Conservation (phyloP, 2,888 invertebrate species). For the Lasioglossum pauxillum region DNA sequence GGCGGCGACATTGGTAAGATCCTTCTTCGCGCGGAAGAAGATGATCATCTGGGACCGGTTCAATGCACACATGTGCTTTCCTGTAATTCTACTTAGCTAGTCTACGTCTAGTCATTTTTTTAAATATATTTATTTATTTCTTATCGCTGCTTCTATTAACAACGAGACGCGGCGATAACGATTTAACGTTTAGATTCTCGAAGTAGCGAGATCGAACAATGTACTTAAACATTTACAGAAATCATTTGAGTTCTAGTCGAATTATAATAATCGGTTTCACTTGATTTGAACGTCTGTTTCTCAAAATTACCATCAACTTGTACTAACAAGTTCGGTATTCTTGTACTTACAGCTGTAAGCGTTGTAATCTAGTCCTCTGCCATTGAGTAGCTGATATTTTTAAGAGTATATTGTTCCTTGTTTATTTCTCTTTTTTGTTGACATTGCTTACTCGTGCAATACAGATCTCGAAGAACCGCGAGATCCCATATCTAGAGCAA, state of each 20-base stretch:
- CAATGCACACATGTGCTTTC: constrained; percentile 8
- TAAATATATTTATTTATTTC: constrained; percentile 40
- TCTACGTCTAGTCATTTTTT: constrained; percentile 56
- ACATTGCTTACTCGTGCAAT: constrained; percentile 36
- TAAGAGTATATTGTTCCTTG: constrained; percentile 20
- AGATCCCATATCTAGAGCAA: not conserved
- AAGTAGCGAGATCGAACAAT: not conserved
- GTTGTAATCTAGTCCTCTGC: constrained; percentile 6
- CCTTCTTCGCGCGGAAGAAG: constrained; percentile 12
- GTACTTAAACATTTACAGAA: constrained; percentile 7
- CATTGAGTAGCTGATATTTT: not conserved
- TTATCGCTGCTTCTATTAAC: not conserved
- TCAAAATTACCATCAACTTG: not conserved
- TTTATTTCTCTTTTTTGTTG: constrained; percentile 34
- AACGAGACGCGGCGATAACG: not conserved
- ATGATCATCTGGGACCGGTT: constrained; percentile 38
- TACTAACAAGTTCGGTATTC: not conserved
- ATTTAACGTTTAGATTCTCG: not conserved
- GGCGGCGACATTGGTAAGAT: constrained; percentile 43
- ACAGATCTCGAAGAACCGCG: constrained; percentile 2
- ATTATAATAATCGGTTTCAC: not conserved
- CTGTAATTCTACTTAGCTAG: constrained; percentile 40
- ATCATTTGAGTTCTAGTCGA: not conserved
- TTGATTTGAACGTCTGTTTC: not conserved
- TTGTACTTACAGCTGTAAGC: not conserved